Evolutionary conservation across 2,113 vertebrate genomes (phyloP).

Genomic region (Dicaeum eximium): DNA sequence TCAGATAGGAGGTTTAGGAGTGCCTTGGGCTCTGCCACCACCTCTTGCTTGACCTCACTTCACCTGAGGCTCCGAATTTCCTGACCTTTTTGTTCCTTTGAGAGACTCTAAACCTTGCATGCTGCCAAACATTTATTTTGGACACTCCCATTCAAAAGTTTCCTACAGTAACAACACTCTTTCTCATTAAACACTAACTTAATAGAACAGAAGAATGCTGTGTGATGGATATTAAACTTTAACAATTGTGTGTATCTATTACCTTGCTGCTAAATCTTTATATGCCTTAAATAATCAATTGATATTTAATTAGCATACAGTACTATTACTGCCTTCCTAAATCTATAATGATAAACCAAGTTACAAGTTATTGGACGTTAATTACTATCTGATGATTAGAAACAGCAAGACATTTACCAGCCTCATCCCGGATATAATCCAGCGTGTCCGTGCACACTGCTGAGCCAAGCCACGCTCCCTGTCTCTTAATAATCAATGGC

Average conservation of each 20-base stretch:
- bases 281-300: conserved; percentile 69
- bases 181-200: neutral
- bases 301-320: conserved; percentile 72
- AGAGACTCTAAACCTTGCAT: neutral
- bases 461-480: conserved; percentile 39
- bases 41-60: neutral
- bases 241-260: conserved; percentile 46
- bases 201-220: neutral
- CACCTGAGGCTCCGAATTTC: neutral
- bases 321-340: conserved; percentile 69
- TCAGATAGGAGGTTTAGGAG: neutral
- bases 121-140: neutral
- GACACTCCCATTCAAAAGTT: neutral
- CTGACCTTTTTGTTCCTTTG: neutral
- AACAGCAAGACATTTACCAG: conserved; percentile 41
- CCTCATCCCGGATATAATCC: conserved; percentile 51
- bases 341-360: conserved; percentile 71
- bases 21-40: neutral
- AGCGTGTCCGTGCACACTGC: conserved; percentile 31
- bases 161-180: neutral
- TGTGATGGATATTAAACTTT: conserved; percentile 52
- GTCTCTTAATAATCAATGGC: conserved; percentile 75
- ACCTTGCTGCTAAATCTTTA: conserved; percentile 58
- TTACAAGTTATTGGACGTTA: conserved; percentile 61
- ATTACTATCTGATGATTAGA: conserved; percentile 66